phyloP scores from a whole-genome alignment of 2,113 vertebrate species.

The Diphyllodes magnificus region DNA sequence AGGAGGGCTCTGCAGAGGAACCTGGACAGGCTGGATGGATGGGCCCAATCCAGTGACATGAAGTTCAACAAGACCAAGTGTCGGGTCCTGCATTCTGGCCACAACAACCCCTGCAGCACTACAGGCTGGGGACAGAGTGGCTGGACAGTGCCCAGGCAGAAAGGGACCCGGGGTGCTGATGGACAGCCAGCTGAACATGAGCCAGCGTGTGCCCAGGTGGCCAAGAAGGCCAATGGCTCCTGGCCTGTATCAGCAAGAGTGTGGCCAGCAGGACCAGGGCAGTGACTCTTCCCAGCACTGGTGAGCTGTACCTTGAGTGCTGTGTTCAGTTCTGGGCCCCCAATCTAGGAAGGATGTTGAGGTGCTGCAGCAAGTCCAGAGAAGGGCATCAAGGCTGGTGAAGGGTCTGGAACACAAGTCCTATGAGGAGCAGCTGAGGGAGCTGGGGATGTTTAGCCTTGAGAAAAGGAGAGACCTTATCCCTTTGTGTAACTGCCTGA shows the following conservation, averaged over 20 bases:
- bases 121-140: background rate
- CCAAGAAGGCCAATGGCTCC: background rate
- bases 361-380: accelerated
- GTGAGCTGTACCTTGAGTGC: background rate
- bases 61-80: background rate
- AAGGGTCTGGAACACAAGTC: background rate
- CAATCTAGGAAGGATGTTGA: background rate
- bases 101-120: background rate
- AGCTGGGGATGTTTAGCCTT: background rate
- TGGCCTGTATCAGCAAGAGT: background rate
- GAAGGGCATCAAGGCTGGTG: background rate
- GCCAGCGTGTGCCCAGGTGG: background rate
- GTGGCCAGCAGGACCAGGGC: background rate
- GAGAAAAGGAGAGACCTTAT: background rate
- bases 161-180: background rate
- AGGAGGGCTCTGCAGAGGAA: background rate
- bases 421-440: background rate
- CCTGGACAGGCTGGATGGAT: background rate
- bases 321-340: background rate
- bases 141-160: background rate
- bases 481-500: background rate
- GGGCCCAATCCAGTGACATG: background rate
- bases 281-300: accelerated
- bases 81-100: background rate
- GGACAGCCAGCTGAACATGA: background rate